phyloP scores from a whole-genome alignment of 2,113 vertebrate genomes.

The Mesitornis unicolor region DNA sequence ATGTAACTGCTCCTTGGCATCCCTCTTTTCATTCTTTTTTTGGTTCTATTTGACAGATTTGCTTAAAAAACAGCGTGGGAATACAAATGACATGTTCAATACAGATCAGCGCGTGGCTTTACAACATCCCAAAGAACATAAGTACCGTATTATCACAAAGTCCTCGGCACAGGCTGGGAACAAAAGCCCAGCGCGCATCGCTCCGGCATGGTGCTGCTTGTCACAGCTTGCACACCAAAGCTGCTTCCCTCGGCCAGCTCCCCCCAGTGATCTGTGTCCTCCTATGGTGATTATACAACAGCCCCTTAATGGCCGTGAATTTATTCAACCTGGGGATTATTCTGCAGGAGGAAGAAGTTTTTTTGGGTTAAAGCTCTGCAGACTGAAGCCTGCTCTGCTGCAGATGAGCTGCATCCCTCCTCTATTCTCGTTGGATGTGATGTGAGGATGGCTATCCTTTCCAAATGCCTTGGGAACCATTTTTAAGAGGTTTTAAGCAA shows the following conservation, averaged over 20 bases:
- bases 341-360: background rate
- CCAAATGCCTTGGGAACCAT: background rate
- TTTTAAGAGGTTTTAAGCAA: background rate
- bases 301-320: background rate
- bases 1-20: background rate
- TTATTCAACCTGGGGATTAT: background rate
- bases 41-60: conserved; percentile 38
- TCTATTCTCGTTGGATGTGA: fast-evolving
- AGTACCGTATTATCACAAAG: background rate
- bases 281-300: background rate
- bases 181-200: background rate
- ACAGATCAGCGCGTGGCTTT: conserved; percentile 38
- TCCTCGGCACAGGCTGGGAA: background rate
- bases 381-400: background rate
- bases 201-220: background rate
- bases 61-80: conserved; percentile 31
- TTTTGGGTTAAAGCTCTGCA: background rate
- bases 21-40: background rate
- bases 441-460: background rate
- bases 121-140: conserved; percentile 5
- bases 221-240: background rate
- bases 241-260: background rate
- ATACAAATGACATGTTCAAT: conserved; percentile 57
- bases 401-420: background rate
- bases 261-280: fast-evolving